Conservation (phyloP, 1,140 invertebrate genomes). For the Neoseiulus cucumeris region DNA sequence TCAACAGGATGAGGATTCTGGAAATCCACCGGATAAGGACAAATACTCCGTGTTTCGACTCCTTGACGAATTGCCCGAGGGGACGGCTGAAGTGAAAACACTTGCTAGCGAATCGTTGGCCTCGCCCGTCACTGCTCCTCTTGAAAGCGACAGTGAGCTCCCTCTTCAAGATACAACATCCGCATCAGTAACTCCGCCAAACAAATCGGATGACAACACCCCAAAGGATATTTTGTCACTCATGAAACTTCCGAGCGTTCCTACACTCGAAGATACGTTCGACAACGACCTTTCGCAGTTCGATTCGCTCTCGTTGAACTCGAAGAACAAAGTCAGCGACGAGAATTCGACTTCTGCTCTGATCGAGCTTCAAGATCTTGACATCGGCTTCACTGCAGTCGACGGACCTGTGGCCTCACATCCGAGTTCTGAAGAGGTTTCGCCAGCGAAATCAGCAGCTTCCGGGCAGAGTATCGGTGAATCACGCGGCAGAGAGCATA, state of each 20-base stretch:
- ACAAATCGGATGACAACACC: not conserved
- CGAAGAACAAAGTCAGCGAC: not conserved
- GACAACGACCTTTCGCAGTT: not conserved
- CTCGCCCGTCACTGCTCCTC: too few species aligned
- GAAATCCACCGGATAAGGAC: not conserved
- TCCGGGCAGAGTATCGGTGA: not conserved
- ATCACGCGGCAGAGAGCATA: not conserved
- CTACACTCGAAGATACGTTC: not conserved
- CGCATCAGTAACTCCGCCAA: too few species aligned
- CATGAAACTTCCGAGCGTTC: not conserved
- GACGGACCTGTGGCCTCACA: not conserved
- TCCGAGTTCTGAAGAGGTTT: not conserved
- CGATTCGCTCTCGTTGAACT: not conserved
- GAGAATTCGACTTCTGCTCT: not conserved
- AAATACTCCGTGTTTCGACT: slow-evolving; percentile 1
- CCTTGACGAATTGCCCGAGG: not conserved
- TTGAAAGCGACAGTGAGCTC: too few species aligned
- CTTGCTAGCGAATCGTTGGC: too few species aligned
- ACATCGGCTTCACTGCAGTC: not conserved
- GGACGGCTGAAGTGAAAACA: too few species aligned
- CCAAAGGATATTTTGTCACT: not conserved
- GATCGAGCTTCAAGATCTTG: not conserved
- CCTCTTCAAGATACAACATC: too few species aligned
- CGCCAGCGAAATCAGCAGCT: not conserved
- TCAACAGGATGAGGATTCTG: not conserved